A percentile compares a stretch with the other conserved stretches of the same genome.
Conservation (phyloP, 1,140 invertebrate species). For the Chymomyza costata region DNA sequence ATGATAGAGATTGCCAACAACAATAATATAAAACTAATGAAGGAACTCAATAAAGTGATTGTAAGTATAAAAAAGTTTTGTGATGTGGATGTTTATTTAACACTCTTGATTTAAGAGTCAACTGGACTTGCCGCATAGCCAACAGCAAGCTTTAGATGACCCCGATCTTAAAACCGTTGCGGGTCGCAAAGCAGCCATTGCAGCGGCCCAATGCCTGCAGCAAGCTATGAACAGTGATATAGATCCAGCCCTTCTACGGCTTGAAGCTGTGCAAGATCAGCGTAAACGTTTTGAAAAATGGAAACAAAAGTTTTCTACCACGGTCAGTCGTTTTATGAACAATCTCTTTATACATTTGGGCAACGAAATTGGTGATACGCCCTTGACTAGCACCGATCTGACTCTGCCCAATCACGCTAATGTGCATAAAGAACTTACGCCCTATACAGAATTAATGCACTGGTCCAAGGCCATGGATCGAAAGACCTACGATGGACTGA, state of each 20-base stretch:
- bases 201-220: conserved; percentile 87
- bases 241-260: conserved; percentile 80
- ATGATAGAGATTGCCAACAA: conserved; percentile 90
- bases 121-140: conserved; percentile 83
- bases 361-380: conserved; percentile 76
- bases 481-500: conserved; percentile 86
- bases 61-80: conserved; percentile 76
- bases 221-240: conserved; percentile 85
- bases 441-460: conserved; percentile 92
- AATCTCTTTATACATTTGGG: conserved; percentile 95
- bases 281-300: conserved; percentile 89
- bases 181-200: conserved; percentile 85
- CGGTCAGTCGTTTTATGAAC: conserved; percentile 90
- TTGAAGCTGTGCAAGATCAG: conserved; percentile 92
- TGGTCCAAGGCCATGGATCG: conserved; percentile 91
- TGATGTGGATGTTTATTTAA: neutral
- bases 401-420: conserved; percentile 84
- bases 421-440: conserved; percentile 88
- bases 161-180: conserved; percentile 84
- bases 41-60: conserved; percentile 88
- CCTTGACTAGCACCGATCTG: conserved; percentile 77
- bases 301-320: conserved; percentile 88
- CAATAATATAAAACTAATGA: conserved; percentile 87
- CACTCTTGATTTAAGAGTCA: conserved; percentile 76
- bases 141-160: conserved; percentile 83